Evolutionary conservation across 2,888 invertebrate species (phyloP).

Genomic region (Diarsia mendica): DNA sequence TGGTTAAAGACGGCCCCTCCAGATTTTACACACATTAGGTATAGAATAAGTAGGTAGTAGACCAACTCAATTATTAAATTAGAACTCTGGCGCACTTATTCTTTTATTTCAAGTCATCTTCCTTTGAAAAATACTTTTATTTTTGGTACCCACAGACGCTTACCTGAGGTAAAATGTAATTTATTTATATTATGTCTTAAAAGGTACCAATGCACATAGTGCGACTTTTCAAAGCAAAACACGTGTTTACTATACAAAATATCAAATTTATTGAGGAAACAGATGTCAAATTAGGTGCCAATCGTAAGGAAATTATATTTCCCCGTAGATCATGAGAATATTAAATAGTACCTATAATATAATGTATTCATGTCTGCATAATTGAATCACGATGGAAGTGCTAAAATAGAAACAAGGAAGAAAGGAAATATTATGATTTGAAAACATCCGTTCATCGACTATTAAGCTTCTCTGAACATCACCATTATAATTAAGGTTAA

Average conservation of each 20-base stretch:
- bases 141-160: neutral
- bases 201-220: neutral
- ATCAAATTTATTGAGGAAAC: slow-evolving; percentile 51
- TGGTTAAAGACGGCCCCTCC: no score
- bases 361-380: slow-evolving; percentile 39
- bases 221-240: neutral
- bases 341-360: slow-evolving; percentile 42
- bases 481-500: neutral
- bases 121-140: neutral
- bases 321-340: slow-evolving; percentile 59
- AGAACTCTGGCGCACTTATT: neutral
- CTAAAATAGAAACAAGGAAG: slow-evolving; percentile 44
- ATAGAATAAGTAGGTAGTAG: no score
- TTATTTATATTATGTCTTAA: neutral
- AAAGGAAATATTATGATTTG: slow-evolving; percentile 25
- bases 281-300: slow-evolving; percentile 45
- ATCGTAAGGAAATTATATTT: slow-evolving; percentile 52
- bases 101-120: neutral
- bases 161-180: neutral
- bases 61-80: neutral
- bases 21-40: no score
- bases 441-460: slow-evolving; percentile 6
- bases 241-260: slow-evolving; percentile 40
- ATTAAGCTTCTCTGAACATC: neutral
- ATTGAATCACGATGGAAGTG: slow-evolving; percentile 15